These are phyloP conservation scores for Zaprionus gabonicus DNA, from an alignment of 1,140 invertebrate species.

Conservation along the genomic window DNA sequence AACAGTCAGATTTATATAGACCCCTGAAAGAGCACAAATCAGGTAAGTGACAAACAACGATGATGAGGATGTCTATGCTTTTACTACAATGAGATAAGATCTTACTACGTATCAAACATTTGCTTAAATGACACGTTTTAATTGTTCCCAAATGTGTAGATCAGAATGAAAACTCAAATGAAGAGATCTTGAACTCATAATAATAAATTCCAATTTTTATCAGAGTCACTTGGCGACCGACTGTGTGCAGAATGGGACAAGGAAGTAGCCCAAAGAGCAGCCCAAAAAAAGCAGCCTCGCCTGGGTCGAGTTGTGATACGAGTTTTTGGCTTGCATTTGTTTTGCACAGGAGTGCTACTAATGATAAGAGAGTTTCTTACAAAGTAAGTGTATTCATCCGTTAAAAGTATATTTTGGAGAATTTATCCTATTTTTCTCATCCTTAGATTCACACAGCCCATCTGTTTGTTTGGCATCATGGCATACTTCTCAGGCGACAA, in stretches of 20 bases:
- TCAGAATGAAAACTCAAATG: neutral
- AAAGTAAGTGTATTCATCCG: slow-evolving; percentile 31
- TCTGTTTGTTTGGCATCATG: slow-evolving; percentile 65
- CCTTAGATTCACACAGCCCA: slow-evolving; percentile 54
- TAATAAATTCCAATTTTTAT: neutral
- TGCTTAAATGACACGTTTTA: neutral
- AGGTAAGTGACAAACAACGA: slow-evolving; percentile 37
- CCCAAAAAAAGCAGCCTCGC: slow-evolving; percentile 52
- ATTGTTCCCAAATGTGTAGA: neutral
- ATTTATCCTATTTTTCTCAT: neutral
- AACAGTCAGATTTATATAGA: slow-evolving; percentile 86
- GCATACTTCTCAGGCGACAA: slow-evolving; percentile 54
- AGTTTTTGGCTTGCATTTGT: slow-evolving; percentile 63
- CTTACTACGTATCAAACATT: slow-evolving; percentile 2
- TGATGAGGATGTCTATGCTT: neutral
- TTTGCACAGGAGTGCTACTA: slow-evolving; percentile 45
- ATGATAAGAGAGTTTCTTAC: slow-evolving; percentile 44
- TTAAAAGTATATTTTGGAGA: neutral
- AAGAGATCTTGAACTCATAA: neutral
- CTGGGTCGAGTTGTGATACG: slow-evolving; percentile 44
- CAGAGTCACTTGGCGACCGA: slow-evolving; percentile 60
- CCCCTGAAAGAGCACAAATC: slow-evolving; percentile 86
- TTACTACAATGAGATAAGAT: neutral
- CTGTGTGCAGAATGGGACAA: slow-evolving; percentile 68
- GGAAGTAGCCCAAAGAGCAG: slow-evolving; percentile 42